Percentiles rank a stretch among this genome's conserved stretches.
These are phyloP conservation scores for Nemotelus nigrinus DNA, from an alignment of 2,888 invertebrate genomes.

Conservation along the genomic window DNA sequence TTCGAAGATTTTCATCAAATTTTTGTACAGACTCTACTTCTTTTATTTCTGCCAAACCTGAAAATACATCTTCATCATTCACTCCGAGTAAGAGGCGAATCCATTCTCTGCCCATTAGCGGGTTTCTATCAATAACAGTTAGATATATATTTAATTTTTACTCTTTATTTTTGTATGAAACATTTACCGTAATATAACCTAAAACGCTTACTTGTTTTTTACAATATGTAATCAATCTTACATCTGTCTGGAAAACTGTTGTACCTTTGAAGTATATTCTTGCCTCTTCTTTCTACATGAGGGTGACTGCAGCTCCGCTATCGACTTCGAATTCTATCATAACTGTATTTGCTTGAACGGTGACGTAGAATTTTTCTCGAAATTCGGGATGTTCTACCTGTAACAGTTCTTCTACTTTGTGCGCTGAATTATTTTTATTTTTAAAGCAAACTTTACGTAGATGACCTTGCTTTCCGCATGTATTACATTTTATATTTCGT, in stretches of 20 bases:
- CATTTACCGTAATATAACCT: background rate
- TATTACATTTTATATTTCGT: no score
- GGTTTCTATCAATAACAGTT: no score
- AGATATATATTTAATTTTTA: no score
- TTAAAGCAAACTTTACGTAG: no score
- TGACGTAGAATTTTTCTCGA: no score
- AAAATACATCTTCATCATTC: background rate
- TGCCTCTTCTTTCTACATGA: background rate
- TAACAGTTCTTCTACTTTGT: no score
- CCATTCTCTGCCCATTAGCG: background rate
- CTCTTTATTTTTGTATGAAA: no score
- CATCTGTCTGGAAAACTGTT: background rate
- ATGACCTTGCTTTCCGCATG: no score
- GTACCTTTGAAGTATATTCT: no score
- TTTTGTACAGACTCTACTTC: conserved; percentile 1
- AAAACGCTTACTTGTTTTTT: background rate
- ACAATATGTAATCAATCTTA: background rate
- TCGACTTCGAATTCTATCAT: background rate
- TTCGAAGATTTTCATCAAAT: background rate
- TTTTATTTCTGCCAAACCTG: background rate
- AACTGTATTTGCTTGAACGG: no score
- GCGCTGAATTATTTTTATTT: no score
- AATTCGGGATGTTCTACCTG: no score
- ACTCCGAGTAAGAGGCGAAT: background rate
- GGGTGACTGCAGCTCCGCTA: background rate